phyloP scores from a whole-genome alignment of 2,113 vertebrate species.

The Crotalus horridus region DNA sequence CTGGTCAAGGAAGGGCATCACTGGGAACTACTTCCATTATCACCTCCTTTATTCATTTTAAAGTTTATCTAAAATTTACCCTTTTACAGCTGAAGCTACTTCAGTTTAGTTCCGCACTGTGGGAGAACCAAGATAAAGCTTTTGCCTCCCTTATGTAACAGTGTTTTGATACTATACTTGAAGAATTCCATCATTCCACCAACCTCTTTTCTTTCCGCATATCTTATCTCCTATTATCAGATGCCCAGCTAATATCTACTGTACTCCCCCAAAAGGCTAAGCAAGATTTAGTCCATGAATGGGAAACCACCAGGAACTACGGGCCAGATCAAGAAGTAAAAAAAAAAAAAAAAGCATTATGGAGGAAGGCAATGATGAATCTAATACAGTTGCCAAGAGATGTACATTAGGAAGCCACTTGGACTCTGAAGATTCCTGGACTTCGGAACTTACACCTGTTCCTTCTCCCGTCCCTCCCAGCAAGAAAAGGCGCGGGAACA shows the following conservation, averaged over 20 bases:
- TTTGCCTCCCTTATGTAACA: neutral
- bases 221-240: neutral
- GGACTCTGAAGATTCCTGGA: neutral
- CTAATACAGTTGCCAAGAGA: neutral
- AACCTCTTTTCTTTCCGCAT: neutral
- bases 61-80: neutral
- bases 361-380: neutral
- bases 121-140: neutral
- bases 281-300: neutral
- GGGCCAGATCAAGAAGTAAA: neutral
- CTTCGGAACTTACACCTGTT: neutral
- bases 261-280: neutral
- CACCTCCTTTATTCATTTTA: neutral
- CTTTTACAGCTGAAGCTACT: neutral
- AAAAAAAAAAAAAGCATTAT: neutral
- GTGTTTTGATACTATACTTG: neutral
- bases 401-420: neutral
- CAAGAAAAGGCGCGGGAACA: neutral
- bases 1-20: neutral
- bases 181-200: neutral
- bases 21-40: neutral
- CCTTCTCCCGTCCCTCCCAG: neutral
- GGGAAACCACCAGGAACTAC: neutral
- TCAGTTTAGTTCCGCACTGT: neutral
- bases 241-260: neutral